Conservation (phyloP, 2,888 invertebrate genomes). For the Drosophila anomalipes region DNA sequence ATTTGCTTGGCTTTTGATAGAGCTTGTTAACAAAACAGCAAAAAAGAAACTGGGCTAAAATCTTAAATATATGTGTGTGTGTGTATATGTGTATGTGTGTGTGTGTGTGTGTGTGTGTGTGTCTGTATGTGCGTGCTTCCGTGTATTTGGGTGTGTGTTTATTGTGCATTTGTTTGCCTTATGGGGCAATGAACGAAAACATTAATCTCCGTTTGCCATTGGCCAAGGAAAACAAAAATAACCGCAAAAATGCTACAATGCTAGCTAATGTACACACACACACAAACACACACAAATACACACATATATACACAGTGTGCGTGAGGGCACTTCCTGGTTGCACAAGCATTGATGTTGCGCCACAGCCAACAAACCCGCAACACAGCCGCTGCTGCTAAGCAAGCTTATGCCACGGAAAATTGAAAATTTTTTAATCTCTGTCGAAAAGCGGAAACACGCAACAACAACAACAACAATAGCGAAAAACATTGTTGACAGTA, state of each 20-base stretch:
- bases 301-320: slow-evolving; percentile 10
- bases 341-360: slow-evolving; percentile 36
- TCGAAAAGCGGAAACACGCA: slow-evolving; percentile 76
- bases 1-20: slow-evolving; percentile 64
- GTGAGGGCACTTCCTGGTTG: slow-evolving; percentile 36
- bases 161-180: slow-evolving; percentile 55
- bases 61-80: neutral
- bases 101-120: slow-evolving; percentile 9
- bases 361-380: neutral
- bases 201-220: slow-evolving; percentile 84
- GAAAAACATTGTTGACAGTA: slow-evolving; percentile 59
- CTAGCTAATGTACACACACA: slow-evolving; percentile 45
- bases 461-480: slow-evolving; percentile 27
- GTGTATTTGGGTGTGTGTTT: slow-evolving; percentile 16
- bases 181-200: slow-evolving; percentile 69
- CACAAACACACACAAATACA: slow-evolving; percentile 2
- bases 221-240: slow-evolving; percentile 55
- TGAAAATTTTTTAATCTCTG: slow-evolving; percentile 77
- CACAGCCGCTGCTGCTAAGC: slow-evolving; percentile 35
- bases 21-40: slow-evolving; percentile 36
- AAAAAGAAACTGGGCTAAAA: slow-evolving; percentile 22
- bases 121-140: slow-evolving; percentile 7
- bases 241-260: slow-evolving; percentile 50
- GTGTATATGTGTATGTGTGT: neutral
- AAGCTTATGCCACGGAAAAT: slow-evolving; percentile 62